Evolutionary conservation across 2,797 vertebrate genomes (phyloP).

Genomic region (Catamblyrhynchus diadema): DNA sequence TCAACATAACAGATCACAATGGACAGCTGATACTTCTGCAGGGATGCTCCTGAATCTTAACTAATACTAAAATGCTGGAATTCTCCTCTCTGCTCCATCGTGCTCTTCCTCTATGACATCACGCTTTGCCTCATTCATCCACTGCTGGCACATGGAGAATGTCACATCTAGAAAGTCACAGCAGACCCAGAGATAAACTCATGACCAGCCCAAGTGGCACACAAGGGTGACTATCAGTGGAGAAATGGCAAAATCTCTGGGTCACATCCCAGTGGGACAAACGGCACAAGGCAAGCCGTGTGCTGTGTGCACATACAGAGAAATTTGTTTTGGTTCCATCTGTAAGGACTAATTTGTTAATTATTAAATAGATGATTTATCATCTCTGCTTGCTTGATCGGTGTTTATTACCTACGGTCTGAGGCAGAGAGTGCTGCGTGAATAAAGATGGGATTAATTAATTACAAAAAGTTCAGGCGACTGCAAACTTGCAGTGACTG

Average conservation of each 20-base stretch:
- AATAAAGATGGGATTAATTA: slow-evolving; percentile 75
- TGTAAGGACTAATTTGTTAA: slow-evolving; percentile 78
- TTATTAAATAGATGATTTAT: slow-evolving; percentile 77
- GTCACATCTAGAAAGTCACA: not conserved
- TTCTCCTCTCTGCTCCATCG: not conserved
- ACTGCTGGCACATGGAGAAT: not conserved
- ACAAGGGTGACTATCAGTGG: not conserved
- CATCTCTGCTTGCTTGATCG: slow-evolving; percentile 66
- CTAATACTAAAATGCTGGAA: not conserved
- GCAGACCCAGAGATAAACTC: not conserved
- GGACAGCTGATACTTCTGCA: not conserved
- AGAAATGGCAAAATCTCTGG: not conserved
- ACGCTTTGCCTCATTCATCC: not conserved
- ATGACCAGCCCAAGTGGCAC: fast-evolving
- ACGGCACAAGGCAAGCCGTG: not conserved
- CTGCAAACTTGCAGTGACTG: not conserved
- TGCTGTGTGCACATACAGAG: slow-evolving; percentile 32
- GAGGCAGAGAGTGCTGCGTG: slow-evolving; percentile 57
- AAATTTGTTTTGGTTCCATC: slow-evolving; percentile 73
- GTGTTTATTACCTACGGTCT: slow-evolving; percentile 74
- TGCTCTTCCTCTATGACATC: not conserved
- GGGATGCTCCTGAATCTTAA: not conserved
- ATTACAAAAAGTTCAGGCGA: slow-evolving; percentile 62
- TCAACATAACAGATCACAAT: not conserved
- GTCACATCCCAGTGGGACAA: not conserved